These are phyloP conservation scores for Myxocyprinus asiaticus DNA, from an alignment of 2,113 vertebrate genomes.

Conservation along the genomic window DNA sequence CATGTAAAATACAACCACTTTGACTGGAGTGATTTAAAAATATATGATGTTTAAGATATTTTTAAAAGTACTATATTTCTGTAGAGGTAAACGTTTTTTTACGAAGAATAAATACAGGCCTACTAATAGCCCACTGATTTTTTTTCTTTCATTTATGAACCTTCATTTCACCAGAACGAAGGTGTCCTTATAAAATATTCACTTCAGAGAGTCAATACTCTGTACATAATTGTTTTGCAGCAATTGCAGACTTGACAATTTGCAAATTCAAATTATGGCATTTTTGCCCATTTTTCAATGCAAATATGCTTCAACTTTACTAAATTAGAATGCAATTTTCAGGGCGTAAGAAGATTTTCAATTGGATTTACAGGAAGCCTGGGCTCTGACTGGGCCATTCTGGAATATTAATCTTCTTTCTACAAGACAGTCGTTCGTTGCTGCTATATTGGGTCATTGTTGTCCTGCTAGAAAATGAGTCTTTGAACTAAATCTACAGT, in stretches of 20 bases:
- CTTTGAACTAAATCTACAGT: slow-evolving; percentile 8
- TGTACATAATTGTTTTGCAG: not conserved
- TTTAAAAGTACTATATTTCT: too few species aligned
- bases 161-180: not conserved
- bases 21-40: too few species aligned
- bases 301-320: slow-evolving; percentile 5
- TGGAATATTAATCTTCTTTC: slow-evolving; percentile 16
- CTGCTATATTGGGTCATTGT: not conserved
- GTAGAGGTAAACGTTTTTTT: too few species aligned
- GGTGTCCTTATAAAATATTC: not conserved
- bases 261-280: not conserved
- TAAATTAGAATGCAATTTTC: not conserved
- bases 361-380: slow-evolving; percentile 6
- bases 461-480: not conserved
- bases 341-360: not conserved
- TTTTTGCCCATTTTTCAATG: not conserved
- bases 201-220: not conserved
- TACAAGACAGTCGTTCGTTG: not conserved
- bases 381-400: not conserved
- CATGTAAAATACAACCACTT: too few species aligned
- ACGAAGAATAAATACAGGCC: too few species aligned
- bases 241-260: slow-evolving; percentile 4
- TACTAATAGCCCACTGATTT: too few species aligned
- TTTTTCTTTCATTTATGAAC: too few species aligned
- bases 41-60: too few species aligned